Base-by-base conservation (phyloP, 2,888 invertebrate species). In the Limulus polyphemus region DNA sequence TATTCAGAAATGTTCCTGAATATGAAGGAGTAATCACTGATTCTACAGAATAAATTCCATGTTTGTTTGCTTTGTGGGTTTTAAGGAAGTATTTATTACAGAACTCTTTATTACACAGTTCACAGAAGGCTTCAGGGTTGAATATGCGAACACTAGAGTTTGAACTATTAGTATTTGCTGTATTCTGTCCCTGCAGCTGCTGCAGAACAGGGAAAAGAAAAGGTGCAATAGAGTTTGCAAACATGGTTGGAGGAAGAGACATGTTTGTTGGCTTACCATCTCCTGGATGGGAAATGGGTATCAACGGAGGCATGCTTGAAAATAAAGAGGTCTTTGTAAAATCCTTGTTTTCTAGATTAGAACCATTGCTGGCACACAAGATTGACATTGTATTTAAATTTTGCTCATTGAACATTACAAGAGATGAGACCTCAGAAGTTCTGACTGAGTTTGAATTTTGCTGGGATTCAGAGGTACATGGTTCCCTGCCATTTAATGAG, bases 61-160 rank as follows among this genome's bases (percentile, higher is more conserved):
- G 97, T 74, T 94, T 95, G 77, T 95, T 95, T 49, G 95, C 93
- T 77, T 93, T 92, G 80, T 98, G 97, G 63, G 97, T 97, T 78
- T 97, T 95, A 46, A 98, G 81, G 77, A 95, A 97, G 79, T 97
- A 95, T 76, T 95, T 95, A 81, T 97, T 95, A 80, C 97, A 97
- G 78, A 98, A 98, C 79, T 97, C 97, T 76, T 95, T 93, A 79
- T 95, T 93, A 81, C 98, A 98, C 64, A 95, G 82, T 75, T 94
- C 92, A 77, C 98, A 98, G 78, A 91, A 97, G 16, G 95, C 94
- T 77, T 97, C 97, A 1, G 90, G 92, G 78, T 97, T 95, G 77
- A 95, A 95, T 73, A 95, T 94, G 72, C 90, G 70, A 58, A 71
- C 68, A 59, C 69, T 67, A 7, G 32, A 32, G 32, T 32, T 32